phyloP scores from a whole-genome alignment of 92 coral and sea anemone species.

The Phenganax stokvisi region DNA sequence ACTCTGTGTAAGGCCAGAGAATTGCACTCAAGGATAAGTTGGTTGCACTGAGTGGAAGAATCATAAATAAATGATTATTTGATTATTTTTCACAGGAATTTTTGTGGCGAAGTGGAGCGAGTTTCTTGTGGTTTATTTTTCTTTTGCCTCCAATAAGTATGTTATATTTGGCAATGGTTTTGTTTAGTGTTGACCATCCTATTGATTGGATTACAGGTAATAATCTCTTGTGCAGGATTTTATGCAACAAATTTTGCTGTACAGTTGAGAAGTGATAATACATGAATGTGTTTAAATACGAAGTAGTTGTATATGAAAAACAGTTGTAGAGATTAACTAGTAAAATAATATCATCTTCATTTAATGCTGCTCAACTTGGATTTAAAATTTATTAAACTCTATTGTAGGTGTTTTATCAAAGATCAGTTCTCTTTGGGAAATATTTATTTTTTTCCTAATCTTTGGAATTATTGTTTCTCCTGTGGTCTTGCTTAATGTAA shows the following conservation, averaged over 20 bases:
- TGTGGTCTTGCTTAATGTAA: constrained; percentile 22
- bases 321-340: background rate
- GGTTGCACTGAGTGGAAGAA: too few species aligned
- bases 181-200: constrained; percentile 67
- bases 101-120: constrained; percentile 76
- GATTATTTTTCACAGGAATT: constrained; percentile 54
- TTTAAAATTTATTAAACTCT: background rate
- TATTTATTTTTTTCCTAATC: constrained; percentile 9
- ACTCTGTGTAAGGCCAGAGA: too few species aligned
- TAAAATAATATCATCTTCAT: background rate
- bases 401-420: constrained; percentile 22
- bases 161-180: constrained; percentile 47
- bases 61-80: background rate
- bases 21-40: too few species aligned
- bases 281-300: background rate
- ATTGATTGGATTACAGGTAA: constrained; percentile 84
- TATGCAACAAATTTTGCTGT: too few species aligned
- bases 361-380: background rate
- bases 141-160: constrained; percentile 60
- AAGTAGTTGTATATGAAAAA: background rate
- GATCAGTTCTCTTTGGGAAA: constrained; percentile 27
- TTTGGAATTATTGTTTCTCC: constrained; percentile 26
- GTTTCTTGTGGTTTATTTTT: constrained; percentile 68
- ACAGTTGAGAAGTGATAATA: too few species aligned
- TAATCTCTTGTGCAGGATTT: too few species aligned